Conservation (phyloP, 2,797 vertebrate species). For the Sparus aurata region DNA sequence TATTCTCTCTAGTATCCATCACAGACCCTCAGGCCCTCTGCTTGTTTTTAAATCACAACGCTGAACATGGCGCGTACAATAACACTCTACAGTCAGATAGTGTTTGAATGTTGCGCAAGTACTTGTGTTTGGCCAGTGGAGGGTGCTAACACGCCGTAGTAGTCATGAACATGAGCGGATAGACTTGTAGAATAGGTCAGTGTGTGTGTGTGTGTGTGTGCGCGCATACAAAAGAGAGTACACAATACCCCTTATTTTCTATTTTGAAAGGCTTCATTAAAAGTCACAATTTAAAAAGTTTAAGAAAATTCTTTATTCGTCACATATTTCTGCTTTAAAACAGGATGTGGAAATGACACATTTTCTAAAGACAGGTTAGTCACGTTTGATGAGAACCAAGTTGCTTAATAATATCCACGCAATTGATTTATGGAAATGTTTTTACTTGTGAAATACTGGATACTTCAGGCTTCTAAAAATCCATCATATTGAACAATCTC, state of each 20-base stretch:
- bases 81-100: no score
- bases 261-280: background rate
- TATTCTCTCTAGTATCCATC: background rate
- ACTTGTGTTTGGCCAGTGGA: slow-evolving; percentile 15
- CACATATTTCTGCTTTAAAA: background rate
- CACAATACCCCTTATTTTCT: background rate
- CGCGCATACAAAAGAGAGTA: background rate
- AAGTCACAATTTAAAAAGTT: background rate
- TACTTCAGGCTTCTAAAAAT: background rate
- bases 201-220: background rate
- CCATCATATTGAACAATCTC: background rate
- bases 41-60: background rate
- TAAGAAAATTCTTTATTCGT: background rate
- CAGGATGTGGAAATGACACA: no score
- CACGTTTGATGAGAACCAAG: background rate
- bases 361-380: background rate
- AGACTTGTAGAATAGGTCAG: background rate
- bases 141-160: background rate
- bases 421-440: no score
- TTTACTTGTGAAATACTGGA: background rate
- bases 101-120: background rate
- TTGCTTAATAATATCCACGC: background rate
- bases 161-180: background rate
- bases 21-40: no score
- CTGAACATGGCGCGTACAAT: background rate